Percentiles rank a stretch among this genome's conserved stretches.
Evolutionary conservation across 2,888 invertebrate species (phyloP).

Genomic region (Habrosyne pyritoides): DNA sequence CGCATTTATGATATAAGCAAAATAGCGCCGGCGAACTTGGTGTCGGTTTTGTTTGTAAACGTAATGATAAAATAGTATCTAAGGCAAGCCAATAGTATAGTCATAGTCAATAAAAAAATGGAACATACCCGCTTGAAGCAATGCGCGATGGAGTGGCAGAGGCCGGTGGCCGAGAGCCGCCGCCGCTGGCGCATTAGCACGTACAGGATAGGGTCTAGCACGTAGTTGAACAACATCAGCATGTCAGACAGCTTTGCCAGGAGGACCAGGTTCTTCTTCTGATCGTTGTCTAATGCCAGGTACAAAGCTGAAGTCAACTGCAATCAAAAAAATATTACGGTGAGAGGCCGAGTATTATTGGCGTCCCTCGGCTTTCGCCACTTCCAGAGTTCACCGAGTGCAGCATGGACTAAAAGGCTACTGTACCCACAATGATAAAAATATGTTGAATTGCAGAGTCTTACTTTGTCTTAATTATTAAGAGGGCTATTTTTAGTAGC

Average conservation of each 20-base stretch:
- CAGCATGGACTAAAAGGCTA: no score
- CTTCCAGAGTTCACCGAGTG: no score
- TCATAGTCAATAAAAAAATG: not conserved
- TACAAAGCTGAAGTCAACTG: constrained; percentile 81
- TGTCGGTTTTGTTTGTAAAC: no score
- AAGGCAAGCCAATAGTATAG: not conserved
- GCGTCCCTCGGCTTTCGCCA: no score
- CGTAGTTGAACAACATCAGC: constrained; percentile 91
- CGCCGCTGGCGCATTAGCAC: constrained; percentile 86
- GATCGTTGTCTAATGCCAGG: constrained; percentile 65
- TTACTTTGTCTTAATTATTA: no score
- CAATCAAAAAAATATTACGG: constrained; percentile 3
- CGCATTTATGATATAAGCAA: not conserved
- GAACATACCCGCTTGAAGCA: constrained; percentile 69
- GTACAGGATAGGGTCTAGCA: constrained; percentile 92
- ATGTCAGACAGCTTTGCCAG: constrained; percentile 86
- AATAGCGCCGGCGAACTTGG: no score
- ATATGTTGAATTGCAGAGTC: no score
- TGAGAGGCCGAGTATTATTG: no score
- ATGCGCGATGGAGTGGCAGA: constrained; percentile 59
- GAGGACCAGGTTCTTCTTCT: constrained; percentile 54
- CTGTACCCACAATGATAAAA: no score
- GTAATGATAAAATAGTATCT: not conserved
- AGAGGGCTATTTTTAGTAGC: no score
- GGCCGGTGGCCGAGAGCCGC: constrained; percentile 41